Conservation (phyloP, 2,797 vertebrate species). For the Salarias fasciatus region DNA sequence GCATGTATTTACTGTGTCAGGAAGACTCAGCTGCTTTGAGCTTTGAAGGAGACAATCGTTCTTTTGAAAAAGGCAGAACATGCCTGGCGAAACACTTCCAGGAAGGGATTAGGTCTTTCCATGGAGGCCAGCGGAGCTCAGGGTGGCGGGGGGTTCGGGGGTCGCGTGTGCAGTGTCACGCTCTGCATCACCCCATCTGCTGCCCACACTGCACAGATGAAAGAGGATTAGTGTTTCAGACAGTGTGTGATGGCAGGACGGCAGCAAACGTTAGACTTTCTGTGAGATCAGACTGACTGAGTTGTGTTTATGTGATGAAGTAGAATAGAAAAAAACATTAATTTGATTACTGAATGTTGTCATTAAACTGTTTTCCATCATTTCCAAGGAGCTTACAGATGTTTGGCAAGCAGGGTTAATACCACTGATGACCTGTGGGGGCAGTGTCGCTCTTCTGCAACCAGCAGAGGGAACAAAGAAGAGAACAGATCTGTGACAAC, state of each 20-base stretch:
- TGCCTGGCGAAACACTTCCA: conserved; percentile 37
- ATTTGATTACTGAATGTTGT: too few species aligned
- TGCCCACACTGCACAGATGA: background rate
- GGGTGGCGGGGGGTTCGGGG: conserved; percentile 12
- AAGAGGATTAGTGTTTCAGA: conserved; percentile 46
- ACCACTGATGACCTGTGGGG: too few species aligned
- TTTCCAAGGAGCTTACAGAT: too few species aligned
- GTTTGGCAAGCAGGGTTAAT: too few species aligned
- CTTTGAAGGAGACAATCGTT: conserved; percentile 29
- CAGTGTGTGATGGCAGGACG: conserved; percentile 46
- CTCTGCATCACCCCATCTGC: conserved; percentile 27
- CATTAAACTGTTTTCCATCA: too few species aligned
- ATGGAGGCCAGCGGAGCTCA: conserved; percentile 5
- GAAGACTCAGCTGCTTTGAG: background rate
- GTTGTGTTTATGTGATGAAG: background rate
- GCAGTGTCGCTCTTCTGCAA: too few species aligned
- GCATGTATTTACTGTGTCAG: too few species aligned
- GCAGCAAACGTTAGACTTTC: conserved; percentile 12
- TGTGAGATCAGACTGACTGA: background rate
- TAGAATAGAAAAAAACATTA: too few species aligned
- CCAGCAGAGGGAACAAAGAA: too few species aligned
- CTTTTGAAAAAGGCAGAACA: conserved; percentile 11
- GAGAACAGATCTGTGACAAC: too few species aligned
- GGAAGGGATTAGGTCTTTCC: conserved; percentile 44
- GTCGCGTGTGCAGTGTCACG: conserved; percentile 6